Evolutionary conservation across 2,888 invertebrate species (phyloP).

Genomic region (Sussaba pulchella): DNA sequence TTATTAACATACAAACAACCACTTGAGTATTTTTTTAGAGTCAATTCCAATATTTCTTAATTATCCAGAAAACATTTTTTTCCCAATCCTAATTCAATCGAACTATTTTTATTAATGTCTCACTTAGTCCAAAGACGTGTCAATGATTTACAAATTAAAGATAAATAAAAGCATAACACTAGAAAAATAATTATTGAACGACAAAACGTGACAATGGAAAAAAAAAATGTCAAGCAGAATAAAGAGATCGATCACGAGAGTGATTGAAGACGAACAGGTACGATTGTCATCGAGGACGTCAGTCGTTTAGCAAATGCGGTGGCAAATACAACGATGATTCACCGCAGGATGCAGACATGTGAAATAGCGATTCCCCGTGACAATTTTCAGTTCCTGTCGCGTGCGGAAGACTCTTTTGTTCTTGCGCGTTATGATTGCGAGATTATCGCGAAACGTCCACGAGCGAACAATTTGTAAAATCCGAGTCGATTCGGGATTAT

Average conservation of each 20-base stretch:
- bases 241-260: background rate
- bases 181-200: background rate
- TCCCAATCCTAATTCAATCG: no score
- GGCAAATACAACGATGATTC: constrained; percentile 19
- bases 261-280: background rate
- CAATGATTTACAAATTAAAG: no score
- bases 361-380: background rate
- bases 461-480: constrained; percentile 51
- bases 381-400: constrained; percentile 45
- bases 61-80: no score
- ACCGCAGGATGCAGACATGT: background rate
- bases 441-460: constrained; percentile 43
- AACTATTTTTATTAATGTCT: no score
- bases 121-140: no score
- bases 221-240: background rate
- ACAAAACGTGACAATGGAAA: no score
- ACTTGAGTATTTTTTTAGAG: no score
- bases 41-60: no score
- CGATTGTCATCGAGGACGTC: constrained; percentile 1
- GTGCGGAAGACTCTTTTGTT: constrained; percentile 50
- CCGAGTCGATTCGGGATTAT: constrained; percentile 49
- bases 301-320: background rate
- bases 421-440: constrained; percentile 13
- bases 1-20: no score
- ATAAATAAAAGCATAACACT: no score